These are phyloP conservation scores for Rhineura floridana DNA, from an alignment of 2,113 vertebrate genomes.

Conservation along the genomic window DNA sequence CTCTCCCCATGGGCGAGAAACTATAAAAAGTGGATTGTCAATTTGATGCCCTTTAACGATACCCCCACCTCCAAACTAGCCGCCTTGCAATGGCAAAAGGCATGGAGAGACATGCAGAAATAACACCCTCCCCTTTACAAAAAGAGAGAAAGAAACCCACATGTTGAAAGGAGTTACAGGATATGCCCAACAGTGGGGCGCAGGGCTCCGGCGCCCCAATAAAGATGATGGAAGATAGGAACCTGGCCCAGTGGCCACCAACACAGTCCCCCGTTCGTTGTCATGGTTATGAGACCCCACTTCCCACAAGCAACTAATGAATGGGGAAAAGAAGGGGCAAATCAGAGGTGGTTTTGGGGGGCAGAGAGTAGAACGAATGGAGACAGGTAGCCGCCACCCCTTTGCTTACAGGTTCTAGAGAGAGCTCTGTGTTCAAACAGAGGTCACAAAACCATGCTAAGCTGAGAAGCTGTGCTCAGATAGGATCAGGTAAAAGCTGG, in stretches of 20 bases:
- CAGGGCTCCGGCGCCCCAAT: not conserved
- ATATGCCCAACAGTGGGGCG: not conserved
- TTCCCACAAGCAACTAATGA: not conserved
- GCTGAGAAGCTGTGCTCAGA: not conserved
- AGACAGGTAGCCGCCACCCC: no score
- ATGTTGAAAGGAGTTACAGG: no score
- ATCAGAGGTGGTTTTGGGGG: not conserved
- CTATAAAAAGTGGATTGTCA: not conserved
- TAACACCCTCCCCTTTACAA: not conserved
- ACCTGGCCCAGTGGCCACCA: not conserved
- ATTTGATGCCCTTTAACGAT: not conserved
- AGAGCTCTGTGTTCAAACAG: not conserved
- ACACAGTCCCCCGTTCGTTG: not conserved
- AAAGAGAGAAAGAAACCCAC: no score
- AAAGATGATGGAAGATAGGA: not conserved
- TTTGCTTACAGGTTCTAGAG: no score
- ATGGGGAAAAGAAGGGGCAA: not conserved
- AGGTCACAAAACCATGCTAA: not conserved
- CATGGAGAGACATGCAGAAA: no score
- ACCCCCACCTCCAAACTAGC: not conserved
- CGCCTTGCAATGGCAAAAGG: no score
- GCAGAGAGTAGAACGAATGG: not conserved
- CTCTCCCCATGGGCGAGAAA: not conserved
- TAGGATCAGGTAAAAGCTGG: no score
- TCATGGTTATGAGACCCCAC: not conserved